Evolutionary conservation across 2,113 vertebrate species (phyloP), one percentile per base, ranked within the genome.

Genomic region (Gadus chalcogrammus): DNA sequence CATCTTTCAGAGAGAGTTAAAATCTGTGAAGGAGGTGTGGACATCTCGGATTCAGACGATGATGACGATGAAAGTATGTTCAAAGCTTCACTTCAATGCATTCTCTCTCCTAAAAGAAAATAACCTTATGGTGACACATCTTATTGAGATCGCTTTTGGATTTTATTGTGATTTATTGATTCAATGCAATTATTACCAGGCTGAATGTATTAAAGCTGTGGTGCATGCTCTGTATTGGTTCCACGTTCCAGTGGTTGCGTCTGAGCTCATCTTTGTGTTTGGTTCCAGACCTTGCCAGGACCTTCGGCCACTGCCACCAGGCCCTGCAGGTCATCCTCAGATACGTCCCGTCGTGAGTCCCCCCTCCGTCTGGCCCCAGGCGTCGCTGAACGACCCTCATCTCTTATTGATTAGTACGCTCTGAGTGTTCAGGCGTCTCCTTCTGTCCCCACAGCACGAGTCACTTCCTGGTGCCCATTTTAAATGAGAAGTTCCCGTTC

Each of bases 321-420:
- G 95, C 96, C 0, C 65, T 99, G 77, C 94, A 99, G 80, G 90
- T 96, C 74, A 94, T 99, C 84, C 80, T 90, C 70, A 93, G 88
- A 95, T 98, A 96, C 0, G 97, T 98, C 69, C 97, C 97, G 82
- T 97, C 94, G 97, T 99, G 92, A 96, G 97, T 81, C 61, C 0
- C 22, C 17, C n/a, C 3, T 16, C 9, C 2, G 2, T 55, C 12
- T 55, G 53, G 53, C 12, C 53, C 12, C 53, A 55, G 53, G 12
- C 12, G 1, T 16, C 3, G 53, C 53, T 35, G 31, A 35, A 35
- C 4, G 4, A 1, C 31, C 31, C 31, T 35, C 31, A 5, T 35
- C 53, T 55, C 12, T 55, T 55, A 15, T 28, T 35, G 35, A 13
- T 2, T 17, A 11, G 2, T 64, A 8, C 4, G 20, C 12, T 27